Conservation (phyloP, 2,888 invertebrate genomes). For the Tachina fera region DNA sequence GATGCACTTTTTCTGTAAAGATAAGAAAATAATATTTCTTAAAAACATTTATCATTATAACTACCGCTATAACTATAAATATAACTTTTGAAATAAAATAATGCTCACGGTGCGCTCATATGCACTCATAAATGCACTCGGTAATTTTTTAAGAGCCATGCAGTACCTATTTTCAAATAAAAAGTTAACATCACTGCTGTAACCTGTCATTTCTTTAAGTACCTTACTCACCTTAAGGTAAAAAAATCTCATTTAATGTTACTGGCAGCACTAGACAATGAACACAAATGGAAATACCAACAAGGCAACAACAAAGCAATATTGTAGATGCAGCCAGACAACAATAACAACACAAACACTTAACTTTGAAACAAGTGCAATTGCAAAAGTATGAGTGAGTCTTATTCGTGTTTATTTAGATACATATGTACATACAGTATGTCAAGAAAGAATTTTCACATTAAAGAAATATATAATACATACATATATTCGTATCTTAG, state of each 20-base stretch:
- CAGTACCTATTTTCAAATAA: too few species aligned
- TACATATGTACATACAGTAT: too few species aligned
- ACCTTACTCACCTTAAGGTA: neutral
- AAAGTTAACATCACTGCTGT: too few species aligned
- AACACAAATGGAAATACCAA: slow-evolving; percentile 13
- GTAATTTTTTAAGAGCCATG: too few species aligned
- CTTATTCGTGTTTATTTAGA: slow-evolving; percentile 8
- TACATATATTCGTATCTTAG: too few species aligned
- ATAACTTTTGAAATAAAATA: too few species aligned
- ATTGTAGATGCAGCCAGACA: neutral
- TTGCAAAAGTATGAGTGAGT: slow-evolving; percentile 22
- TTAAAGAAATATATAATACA: too few species aligned
- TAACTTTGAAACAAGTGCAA: slow-evolving; percentile 38
- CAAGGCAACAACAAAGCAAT: neutral
- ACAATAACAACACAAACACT: slow-evolving; percentile 2
- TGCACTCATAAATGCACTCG: too few species aligned
- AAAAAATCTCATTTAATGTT: slow-evolving; percentile 20
- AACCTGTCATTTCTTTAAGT: slow-evolving; percentile 4
- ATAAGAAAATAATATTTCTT: neutral
- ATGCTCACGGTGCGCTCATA: too few species aligned
- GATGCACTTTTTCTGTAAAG: neutral
- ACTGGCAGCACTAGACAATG: slow-evolving; percentile 33
- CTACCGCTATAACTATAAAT: too few species aligned
- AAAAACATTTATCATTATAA: neutral
- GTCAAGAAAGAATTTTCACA: too few species aligned